Percentiles rank a stretch among this genome's conserved stretches.
Evolutionary conservation across 2,113 vertebrate genomes (phyloP).

Genomic region (Prunella himalayana): DNA sequence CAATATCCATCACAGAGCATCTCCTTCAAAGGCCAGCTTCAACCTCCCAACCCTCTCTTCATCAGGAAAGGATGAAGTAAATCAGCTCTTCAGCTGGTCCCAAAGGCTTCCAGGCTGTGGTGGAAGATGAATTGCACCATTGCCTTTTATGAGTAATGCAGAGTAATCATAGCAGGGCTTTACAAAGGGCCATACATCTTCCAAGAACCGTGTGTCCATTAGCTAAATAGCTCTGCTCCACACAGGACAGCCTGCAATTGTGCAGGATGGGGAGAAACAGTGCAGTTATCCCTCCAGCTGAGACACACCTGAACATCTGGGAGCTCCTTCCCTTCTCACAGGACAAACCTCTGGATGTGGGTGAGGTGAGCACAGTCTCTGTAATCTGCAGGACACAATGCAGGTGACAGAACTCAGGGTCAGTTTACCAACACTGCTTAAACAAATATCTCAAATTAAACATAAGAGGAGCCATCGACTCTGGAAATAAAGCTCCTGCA

Average conservation of each 20-base stretch:
- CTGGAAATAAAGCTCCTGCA: constrained; percentile 21
- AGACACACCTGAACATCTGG: rapidly evolving
- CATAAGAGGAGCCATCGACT: rapidly evolving
- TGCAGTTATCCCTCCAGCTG: not conserved
- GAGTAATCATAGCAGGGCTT: not conserved
- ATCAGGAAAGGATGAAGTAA: not conserved
- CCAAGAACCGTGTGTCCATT: not conserved
- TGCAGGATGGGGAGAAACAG: not conserved
- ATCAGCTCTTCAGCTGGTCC: not conserved
- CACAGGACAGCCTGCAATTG: not conserved
- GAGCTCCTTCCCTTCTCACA: not conserved
- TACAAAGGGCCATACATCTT: not conserved
- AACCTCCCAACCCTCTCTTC: not conserved
- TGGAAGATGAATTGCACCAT: not conserved
- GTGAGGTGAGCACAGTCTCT: not conserved
- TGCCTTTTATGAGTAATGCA: not conserved
- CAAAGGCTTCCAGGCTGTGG: not conserved
- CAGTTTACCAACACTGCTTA: rapidly evolving
- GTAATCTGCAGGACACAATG: not conserved
- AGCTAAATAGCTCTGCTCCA: not conserved
- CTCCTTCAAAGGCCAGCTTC: not conserved
- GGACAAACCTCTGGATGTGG: not conserved
- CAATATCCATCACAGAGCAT: not conserved
- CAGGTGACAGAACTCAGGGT: not conserved
- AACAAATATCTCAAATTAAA: not conserved